Evolutionary conservation across 2,113 vertebrate genomes (phyloP), one percentile per base, ranked within the genome.

Genomic region (Vombatus ursinus): DNA sequence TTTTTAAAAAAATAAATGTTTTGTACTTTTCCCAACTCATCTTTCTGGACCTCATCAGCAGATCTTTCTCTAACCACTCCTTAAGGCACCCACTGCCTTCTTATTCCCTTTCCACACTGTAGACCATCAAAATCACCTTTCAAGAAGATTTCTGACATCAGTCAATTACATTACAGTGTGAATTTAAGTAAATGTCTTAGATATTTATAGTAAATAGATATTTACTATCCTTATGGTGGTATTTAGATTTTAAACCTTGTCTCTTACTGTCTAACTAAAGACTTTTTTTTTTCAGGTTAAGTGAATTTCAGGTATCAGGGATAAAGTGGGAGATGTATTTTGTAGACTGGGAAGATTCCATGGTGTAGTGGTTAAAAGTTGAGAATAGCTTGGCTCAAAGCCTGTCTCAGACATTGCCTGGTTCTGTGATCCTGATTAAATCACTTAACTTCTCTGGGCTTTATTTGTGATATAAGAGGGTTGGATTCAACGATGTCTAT

Each of bases 161-260:
- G 53, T 96, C 57, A 94, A 91, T 52, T 94, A 96, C 37, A 93
- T 22, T 93, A 61, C 90, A 52, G 7, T 53, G n/a, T 23, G 24
- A 98, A 92, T 91, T 68, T 95, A 96, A 96, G 95, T 96, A 94
- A 95, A 96, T 93, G 61, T 90, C 96, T 12, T 51, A 51, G 10
- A 51, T 12, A 51, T 51, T 51, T 51, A 51, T 51, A 51, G 50
- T 51, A 51, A 51, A 51, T 51, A 51, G 9, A 51, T 10, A 51
- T 49, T 49, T 49, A 49, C 50, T 92, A 93, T 50, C 94, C 94
- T 91, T 31, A 91, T 94, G 92, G 51, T 57, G 95, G 94, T 91
- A 94, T 95, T 96, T 96, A 94, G 92, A 50, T 94, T 93, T 96
- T 97, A 94, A 97, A 47, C 19, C 54, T 61, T 92, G 61, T 92